Base-by-base conservation (phyloP, 2,113 vertebrate genomes). In the Myrmecophaga tridactyla region DNA sequence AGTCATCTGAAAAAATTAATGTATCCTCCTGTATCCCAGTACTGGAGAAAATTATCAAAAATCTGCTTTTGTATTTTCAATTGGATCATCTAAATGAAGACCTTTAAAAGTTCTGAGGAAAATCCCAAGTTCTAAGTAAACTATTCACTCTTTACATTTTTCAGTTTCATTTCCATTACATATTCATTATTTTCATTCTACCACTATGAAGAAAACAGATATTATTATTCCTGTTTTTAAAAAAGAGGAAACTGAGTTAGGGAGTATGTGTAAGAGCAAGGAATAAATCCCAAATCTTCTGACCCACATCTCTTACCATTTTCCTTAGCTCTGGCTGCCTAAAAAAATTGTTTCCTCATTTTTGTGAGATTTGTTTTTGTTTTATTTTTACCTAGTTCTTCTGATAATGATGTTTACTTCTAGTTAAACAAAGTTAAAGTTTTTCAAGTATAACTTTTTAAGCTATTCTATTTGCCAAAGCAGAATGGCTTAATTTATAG, bases 361-460 rank as follows among this genome's bases (percentile, higher is more conserved):
- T 90, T 78, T 60, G 5, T 62, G 23, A 86, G 41, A 67, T 25
- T 85, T 10, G 11, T 13, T 46, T 43, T 70, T 21, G 13, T 46
- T 76, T 93, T 39, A 46, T 31, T 39, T 84, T 86, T 34, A 82
- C 41, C 13, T 56, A 67, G 17, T 15, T 92, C 91, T 94, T 87
- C 69, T 92, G 21, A 85, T 72, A 92, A 86, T 53, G 17, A 67
- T 60, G 31, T 90, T 56, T 82, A 21, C 6, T 10, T 76, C 31
- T 25, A 88, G 31, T 34, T 72, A 93, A 95, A 92, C 39, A 51
- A 76, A 73, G 34, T 62, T 27, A 81, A 21, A n/a, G 6, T 62
- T 62, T 86, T 62, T 92, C 85, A 93, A 72, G 20, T 56, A 76
- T 29, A 58, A 20, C 29, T 23, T 94, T 96, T 81, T 88, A 90